These are phyloP conservation scores for Triops cancriformis DNA, from an alignment of 1,140 invertebrate species.

Conservation along the genomic window DNA sequence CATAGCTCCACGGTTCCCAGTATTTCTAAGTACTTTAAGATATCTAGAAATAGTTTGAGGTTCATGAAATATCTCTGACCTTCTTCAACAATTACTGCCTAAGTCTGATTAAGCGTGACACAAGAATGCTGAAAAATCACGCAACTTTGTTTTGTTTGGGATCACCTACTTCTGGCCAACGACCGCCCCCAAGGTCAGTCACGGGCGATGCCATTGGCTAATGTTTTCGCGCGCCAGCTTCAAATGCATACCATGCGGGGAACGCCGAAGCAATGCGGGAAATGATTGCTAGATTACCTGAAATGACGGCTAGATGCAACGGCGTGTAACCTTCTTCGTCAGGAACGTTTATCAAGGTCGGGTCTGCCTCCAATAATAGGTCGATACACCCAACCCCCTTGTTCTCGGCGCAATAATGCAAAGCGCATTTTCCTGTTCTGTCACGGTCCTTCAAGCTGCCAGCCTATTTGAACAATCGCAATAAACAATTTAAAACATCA, in stretches of 20 bases:
- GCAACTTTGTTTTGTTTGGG: too few relatives aligned
- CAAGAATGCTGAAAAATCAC: too few relatives aligned
- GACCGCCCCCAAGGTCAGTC: too few relatives aligned
- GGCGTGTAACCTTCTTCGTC: constrained; percentile 92
- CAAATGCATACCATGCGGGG: not conserved
- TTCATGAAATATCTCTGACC: too few relatives aligned
- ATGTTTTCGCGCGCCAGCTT: not conserved
- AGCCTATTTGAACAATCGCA: constrained; percentile 44
- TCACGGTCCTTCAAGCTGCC: constrained; percentile 52
- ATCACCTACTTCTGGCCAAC: too few relatives aligned
- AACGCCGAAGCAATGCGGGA: not conserved
- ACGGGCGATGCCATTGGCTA: too few relatives aligned
- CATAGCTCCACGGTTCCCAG: too few relatives aligned
- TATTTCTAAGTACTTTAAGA: too few relatives aligned
- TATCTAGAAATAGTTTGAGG: too few relatives aligned
- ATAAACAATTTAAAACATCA: not conserved
- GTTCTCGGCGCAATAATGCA: constrained; percentile 84
- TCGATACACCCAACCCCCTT: constrained; percentile 54
- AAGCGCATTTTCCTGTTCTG: constrained; percentile 70
- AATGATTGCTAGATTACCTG: constrained; percentile 47
- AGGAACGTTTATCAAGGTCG: constrained; percentile 63
- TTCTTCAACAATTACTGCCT: too few relatives aligned
- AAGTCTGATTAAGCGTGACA: too few relatives aligned
- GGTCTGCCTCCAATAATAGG: constrained; percentile 55
- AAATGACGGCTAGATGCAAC: constrained; percentile 84